Evolutionary conservation across 2,797 vertebrate genomes (phyloP).

Genomic region (Ciconia nigra): DNA sequence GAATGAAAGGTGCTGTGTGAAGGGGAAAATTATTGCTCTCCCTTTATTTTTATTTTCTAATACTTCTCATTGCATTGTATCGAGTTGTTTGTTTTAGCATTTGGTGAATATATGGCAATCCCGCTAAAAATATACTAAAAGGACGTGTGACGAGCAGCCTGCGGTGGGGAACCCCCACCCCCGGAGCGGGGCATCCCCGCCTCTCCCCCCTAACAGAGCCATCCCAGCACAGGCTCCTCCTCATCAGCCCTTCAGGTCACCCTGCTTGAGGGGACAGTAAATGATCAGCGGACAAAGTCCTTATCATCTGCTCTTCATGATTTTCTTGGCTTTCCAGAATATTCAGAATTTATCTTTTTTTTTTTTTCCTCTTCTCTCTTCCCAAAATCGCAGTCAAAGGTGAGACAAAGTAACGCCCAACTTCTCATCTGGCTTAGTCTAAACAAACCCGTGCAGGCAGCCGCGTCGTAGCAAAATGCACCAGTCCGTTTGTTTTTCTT

Average conservation of each 20-base stretch:
- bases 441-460: neutral
- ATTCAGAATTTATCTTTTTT: neutral
- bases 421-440: neutral
- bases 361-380: neutral
- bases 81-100: neutral
- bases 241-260: neutral
- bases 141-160: neutral
- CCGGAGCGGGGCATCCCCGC: neutral
- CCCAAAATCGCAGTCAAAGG: neutral
- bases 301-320: neutral
- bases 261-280: neutral
- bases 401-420: neutral
- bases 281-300: neutral
- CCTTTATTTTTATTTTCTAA: slow-evolving; percentile 5
- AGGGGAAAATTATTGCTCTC: neutral
- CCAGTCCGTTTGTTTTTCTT: neutral
- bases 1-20: slow-evolving; percentile 1
- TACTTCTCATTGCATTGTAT: neutral
- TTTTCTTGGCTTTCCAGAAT: neutral
- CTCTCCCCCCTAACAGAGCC: neutral
- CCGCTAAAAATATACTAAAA: neutral
- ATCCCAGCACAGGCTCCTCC: neutral
- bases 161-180: neutral
- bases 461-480: neutral
- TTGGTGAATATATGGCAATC: neutral